A percentile compares a stretch with the other conserved stretches of the same genome.
Evolutionary conservation across 53 echinoderm and acorn worm species (phyloP).

Genomic region (Hippasteria phrygiana): DNA sequence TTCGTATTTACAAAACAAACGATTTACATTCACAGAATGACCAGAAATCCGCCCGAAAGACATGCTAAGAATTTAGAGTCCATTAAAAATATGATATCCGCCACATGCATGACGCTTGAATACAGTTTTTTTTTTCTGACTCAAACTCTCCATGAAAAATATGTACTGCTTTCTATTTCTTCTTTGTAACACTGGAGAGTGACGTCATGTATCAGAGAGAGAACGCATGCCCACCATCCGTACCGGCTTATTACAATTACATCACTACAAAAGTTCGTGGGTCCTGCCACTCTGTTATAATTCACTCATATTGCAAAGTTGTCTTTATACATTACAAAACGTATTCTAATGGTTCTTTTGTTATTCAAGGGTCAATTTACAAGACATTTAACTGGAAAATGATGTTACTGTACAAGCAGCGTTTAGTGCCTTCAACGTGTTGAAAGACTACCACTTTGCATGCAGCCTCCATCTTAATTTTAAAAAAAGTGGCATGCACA

Average conservation of each 20-base stretch:
- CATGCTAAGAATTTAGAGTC: conserved; percentile 26
- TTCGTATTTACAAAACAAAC: conserved; percentile 39
- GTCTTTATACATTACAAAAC: conserved; percentile 59
- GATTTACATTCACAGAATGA: conserved; percentile 6
- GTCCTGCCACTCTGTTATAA: conserved; percentile 55
- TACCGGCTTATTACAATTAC: background rate
- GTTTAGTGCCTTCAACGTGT: too few species aligned
- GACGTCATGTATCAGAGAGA: background rate
- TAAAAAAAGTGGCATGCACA: too few species aligned
- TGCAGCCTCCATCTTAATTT: too few species aligned
- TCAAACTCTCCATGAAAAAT: conserved; percentile 34
- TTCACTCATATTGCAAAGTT: conserved; percentile 62
- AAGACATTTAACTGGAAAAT: conserved; percentile 26
- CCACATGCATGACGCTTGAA: background rate
- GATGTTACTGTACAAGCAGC: conserved; percentile 21
- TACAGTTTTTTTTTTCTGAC: background rate
- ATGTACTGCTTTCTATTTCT: background rate
- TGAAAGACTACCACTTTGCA: too few species aligned
- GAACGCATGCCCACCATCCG: background rate
- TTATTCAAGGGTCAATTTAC: conserved; percentile 34
- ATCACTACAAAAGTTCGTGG: conserved; percentile 54
- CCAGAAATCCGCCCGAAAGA: conserved; percentile 33
- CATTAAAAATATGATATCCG: conserved; percentile 14
- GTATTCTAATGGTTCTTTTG: background rate
- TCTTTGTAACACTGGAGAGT: background rate